phyloP scores from a whole-genome alignment of 2,113 vertebrate species.

The Budorcas taxicolor region DNA sequence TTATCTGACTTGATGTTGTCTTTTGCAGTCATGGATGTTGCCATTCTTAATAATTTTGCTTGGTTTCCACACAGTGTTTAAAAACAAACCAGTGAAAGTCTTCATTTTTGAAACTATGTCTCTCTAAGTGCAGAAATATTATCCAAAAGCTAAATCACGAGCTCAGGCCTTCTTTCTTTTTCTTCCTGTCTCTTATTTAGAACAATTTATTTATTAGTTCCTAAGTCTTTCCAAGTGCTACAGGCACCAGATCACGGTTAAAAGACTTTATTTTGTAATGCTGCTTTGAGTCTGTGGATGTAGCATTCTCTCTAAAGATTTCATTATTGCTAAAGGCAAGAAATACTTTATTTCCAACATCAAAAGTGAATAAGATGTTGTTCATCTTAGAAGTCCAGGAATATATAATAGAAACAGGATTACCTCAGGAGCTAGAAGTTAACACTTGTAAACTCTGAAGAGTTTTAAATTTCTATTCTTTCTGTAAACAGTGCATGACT shows the following conservation, averaged over 20 bases:
- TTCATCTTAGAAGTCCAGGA: slow-evolving; percentile 45
- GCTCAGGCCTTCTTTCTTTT: neutral
- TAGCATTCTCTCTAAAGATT: slow-evolving; percentile 57
- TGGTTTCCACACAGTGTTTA: neutral
- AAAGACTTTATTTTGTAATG: slow-evolving; percentile 52
- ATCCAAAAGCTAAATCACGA: neutral
- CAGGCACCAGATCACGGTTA: slow-evolving; percentile 25
- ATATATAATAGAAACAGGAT: slow-evolving; percentile 45
- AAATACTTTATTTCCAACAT: slow-evolving; percentile 66
- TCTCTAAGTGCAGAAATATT: neutral
- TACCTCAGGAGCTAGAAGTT: slow-evolving; percentile 62
- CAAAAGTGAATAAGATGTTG: slow-evolving; percentile 61
- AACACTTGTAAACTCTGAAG: slow-evolving; percentile 40
- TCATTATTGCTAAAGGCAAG: slow-evolving; percentile 66
- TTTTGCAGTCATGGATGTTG: neutral
- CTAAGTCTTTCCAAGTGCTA: slow-evolving; percentile 29
- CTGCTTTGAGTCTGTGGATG: slow-evolving; percentile 40
- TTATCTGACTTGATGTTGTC: neutral
- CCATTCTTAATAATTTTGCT: neutral
- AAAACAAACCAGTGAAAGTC: neutral
- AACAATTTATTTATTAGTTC: slow-evolving; percentile 46
- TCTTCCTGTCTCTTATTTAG: neutral
- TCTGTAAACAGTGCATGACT: slow-evolving; percentile 15
- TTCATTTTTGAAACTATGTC: neutral
- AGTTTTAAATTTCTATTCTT: slow-evolving; percentile 49